phyloP scores from a whole-genome alignment of 2,888 invertebrate genomes.

The Pterostichus niger region DNA sequence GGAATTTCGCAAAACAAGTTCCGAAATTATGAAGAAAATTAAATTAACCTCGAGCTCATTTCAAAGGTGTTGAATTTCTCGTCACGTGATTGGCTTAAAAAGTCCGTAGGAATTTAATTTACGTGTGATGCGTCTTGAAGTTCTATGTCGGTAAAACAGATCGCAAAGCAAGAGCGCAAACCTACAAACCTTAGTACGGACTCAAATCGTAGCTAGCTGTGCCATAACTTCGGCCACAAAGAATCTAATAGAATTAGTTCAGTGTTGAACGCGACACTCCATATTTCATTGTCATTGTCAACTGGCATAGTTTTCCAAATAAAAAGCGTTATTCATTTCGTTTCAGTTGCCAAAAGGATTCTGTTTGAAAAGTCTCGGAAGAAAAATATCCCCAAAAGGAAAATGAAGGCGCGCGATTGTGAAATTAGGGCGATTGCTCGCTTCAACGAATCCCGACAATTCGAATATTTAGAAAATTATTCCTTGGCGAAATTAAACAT shows the following conservation, averaged over 20 bases:
- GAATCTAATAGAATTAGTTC: slow-evolving; percentile 65
- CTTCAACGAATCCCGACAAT: slow-evolving; percentile 18
- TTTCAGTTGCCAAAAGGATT: slow-evolving; percentile 52
- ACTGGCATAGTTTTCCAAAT: slow-evolving; percentile 62
- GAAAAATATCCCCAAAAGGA: slow-evolving; percentile 38
- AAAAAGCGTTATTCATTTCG: slow-evolving; percentile 61
- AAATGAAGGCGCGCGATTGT: slow-evolving; percentile 16
- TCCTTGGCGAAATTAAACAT: slow-evolving; percentile 20
- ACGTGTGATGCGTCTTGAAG: slow-evolving; percentile 36
- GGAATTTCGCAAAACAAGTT: slow-evolving; percentile 21
- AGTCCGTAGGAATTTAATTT: slow-evolving; percentile 63
- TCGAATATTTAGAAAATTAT: slow-evolving; percentile 41
- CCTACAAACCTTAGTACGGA: not conserved
- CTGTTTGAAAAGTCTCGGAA: slow-evolving; percentile 46
- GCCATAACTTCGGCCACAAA: slow-evolving; percentile 46
- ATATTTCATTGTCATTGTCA: slow-evolving; percentile 66
- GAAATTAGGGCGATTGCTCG: slow-evolving; percentile 46
- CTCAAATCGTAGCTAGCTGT: not conserved
- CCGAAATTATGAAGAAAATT: slow-evolving; percentile 59
- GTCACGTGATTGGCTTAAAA: slow-evolving; percentile 62
- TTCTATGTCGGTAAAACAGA: slow-evolving; percentile 50
- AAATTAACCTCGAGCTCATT: slow-evolving; percentile 50
- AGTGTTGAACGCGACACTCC: slow-evolving; percentile 54
- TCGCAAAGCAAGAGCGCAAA: slow-evolving; percentile 20
- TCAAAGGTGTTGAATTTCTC: slow-evolving; percentile 59